A percentile compares a stretch with the other conserved stretches of the same genome.
Evolutionary conservation across 1,140 invertebrate species (phyloP).

Genomic region (Penaeus vannamei): DNA sequence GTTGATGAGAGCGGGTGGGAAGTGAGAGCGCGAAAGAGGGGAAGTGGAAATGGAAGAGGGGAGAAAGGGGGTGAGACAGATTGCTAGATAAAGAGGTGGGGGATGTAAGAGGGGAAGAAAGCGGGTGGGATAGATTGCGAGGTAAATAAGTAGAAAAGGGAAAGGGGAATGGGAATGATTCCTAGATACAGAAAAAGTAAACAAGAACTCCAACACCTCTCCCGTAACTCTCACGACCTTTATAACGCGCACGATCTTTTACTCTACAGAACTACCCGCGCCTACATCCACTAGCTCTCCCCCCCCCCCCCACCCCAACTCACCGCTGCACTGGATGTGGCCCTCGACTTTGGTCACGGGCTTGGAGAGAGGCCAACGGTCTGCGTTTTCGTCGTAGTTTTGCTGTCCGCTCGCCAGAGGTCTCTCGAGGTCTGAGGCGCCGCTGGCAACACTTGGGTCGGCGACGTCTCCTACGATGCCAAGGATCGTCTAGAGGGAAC

Average conservation of each 20-base stretch:
- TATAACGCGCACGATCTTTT: too few relatives aligned
- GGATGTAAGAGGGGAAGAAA: too few relatives aligned
- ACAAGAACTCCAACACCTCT: too few relatives aligned
- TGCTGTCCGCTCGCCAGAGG: slow-evolving; percentile 82
- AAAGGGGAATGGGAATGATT: too few relatives aligned
- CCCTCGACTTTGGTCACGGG: slow-evolving; percentile 84
- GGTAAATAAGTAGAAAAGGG: not conserved
- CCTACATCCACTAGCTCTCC: too few relatives aligned
- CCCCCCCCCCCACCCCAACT: not conserved
- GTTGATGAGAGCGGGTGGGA: slow-evolving; percentile 1
- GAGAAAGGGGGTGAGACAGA: too few relatives aligned
- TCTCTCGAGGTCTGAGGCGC: slow-evolving; percentile 75
- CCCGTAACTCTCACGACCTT: too few relatives aligned
- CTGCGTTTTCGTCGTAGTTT: slow-evolving; percentile 80
- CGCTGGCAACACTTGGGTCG: slow-evolving; percentile 68
- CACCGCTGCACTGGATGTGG: slow-evolving; percentile 79
- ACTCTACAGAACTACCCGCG: too few relatives aligned
- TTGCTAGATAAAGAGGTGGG: too few relatives aligned
- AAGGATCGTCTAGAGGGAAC: slow-evolving; percentile 67
- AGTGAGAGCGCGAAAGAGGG: too few relatives aligned
- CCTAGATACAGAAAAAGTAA: too few relatives aligned
- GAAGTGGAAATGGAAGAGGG: too few relatives aligned
- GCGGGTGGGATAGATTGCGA: slow-evolving; percentile 50
- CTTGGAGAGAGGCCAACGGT: slow-evolving; percentile 84
- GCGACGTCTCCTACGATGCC: slow-evolving; percentile 64